Base-by-base conservation (phyloP, 2,888 invertebrate species). In the Frankliniella fusca region DNA sequence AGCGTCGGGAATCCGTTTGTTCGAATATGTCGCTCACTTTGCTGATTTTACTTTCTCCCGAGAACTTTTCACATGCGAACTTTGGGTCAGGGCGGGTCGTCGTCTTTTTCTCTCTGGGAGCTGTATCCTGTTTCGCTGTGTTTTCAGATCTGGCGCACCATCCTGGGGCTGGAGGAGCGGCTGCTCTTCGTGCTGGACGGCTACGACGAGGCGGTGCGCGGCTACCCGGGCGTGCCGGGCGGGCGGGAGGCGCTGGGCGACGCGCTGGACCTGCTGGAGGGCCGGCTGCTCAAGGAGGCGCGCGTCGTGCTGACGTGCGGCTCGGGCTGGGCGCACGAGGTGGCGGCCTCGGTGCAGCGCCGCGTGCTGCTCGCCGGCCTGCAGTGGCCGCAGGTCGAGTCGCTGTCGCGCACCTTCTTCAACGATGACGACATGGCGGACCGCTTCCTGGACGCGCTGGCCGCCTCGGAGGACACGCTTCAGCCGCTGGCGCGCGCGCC, bases 181-280 rank as follows among this genome's bases (percentile, higher is more conserved):
- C 86, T 90, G 38, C 87, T 91, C 18, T 89, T 91, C 84, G 88
- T 91, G 38, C 86, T 91, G 65, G 91, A 91, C 85, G 90, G 91
- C 0, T 89, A 90, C 85, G 90, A 90, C 85, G 89, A 89, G 84
- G 88, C 89, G 28, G 86, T 87, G 38, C 86, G 87, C n/a, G 86
- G 86, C 81, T 87, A 87, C 20, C 85, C 86, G 48, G 87, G 87
- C 81, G 87, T 87, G 83, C 86, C 87, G 1, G 86, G 85, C n/a
- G 87, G 88, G n/a, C 86, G 88, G 82, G 87, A 88, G 48, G 88
- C 88, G 49, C 85, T 88, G 3, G 88, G 88, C 1, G 90, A 90
- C 85, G 89, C 90, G 0, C 87, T 88, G 76, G 90, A 90, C 83
- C 87, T 91, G 3, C 86, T 91, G 10, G 90, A 90, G 85, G 91